A percentile compares a stretch with the other conserved stretches of the same genome.
Evolutionary conservation across 1,140 invertebrate species (phyloP).

Genomic region (Zaprionus lachaisei): DNA sequence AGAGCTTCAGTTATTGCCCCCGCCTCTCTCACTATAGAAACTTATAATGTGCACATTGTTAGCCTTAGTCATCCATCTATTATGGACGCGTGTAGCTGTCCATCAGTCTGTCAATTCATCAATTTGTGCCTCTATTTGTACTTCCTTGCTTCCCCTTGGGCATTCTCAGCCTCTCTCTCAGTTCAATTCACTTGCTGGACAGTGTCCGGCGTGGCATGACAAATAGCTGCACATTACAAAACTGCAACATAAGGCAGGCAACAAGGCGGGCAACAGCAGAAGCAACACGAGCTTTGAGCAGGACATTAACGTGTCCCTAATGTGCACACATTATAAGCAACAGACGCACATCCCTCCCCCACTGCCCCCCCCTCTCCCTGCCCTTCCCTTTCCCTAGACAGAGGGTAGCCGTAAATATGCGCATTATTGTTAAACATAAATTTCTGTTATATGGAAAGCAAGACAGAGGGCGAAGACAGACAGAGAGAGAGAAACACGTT

Average conservation of each 20-base stretch:
- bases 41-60: background rate
- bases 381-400: background rate
- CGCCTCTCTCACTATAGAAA: background rate
- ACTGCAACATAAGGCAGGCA: conserved; percentile 63
- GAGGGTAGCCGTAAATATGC: conserved; percentile 43
- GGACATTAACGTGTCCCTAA: conserved; percentile 68
- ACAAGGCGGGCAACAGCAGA: background rate
- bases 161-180: background rate
- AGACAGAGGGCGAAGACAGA: conserved; percentile 4
- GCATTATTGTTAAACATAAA: conserved; percentile 80
- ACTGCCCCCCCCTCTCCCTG: too few relatives aligned
- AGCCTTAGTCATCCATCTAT: background rate
- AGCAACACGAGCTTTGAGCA: conserved; percentile 21
- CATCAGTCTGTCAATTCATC: background rate
- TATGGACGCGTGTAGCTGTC: background rate
- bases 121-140: background rate
- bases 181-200: conserved; percentile 11
- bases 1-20: background rate
- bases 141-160: background rate
- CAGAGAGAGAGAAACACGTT: conserved; percentile 6
- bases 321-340: conserved; percentile 68
- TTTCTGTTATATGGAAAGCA: conserved; percentile 59
- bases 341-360: background rate
- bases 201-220: conserved; percentile 49
- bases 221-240: conserved; percentile 68